A percentile compares a stretch with the other conserved stretches of the same genome.
Evolutionary conservation across 2,113 vertebrate species (phyloP).

Genomic region (Cebidichthys violaceus): DNA sequence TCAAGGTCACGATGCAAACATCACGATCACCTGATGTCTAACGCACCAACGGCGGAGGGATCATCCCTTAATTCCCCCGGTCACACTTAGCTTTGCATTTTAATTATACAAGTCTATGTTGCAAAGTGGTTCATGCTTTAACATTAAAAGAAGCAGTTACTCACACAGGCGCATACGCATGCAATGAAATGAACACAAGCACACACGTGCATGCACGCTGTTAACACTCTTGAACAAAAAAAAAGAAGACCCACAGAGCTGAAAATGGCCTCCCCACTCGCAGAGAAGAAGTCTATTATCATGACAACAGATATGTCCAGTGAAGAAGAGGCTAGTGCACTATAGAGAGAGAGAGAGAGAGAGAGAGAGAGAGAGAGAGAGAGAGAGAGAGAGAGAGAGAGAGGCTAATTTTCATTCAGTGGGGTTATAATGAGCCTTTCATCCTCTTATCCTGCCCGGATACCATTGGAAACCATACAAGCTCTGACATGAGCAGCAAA

Average conservation of each 20-base stretch:
- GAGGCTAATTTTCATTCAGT: slow-evolving; percentile 75
- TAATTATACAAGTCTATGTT: slow-evolving; percentile 8
- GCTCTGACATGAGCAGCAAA: slow-evolving; percentile 55
- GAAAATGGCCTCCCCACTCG: slow-evolving; percentile 48
- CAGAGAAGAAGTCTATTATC: slow-evolving; percentile 57
- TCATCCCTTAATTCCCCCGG: neutral
- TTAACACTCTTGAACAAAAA: slow-evolving; percentile 8
- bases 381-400: slow-evolving; percentile 46
- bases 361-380: no score
- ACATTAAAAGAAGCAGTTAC: slow-evolving; percentile 12
- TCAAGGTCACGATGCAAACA: slow-evolving; percentile 3
- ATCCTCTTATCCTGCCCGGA: slow-evolving; percentile 67
- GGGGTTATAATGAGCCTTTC: slow-evolving; percentile 76
- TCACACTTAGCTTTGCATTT: slow-evolving; percentile 15
- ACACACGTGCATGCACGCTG: neutral
- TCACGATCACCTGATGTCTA: slow-evolving; percentile 14
- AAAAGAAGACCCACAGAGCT: slow-evolving; percentile 29
- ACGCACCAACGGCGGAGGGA: slow-evolving; percentile 5
- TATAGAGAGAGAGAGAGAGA: neutral
- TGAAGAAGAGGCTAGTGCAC: slow-evolving; percentile 59
- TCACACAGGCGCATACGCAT: slow-evolving; percentile 2
- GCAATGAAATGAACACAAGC: slow-evolving; percentile 21
- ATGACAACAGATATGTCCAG: slow-evolving; percentile 69
- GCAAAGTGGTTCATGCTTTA: slow-evolving; percentile 22
- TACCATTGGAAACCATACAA: slow-evolving; percentile 68